Conservation (phyloP, 2,113 vertebrate genomes). For the Leptobrachium leishanense region DNA sequence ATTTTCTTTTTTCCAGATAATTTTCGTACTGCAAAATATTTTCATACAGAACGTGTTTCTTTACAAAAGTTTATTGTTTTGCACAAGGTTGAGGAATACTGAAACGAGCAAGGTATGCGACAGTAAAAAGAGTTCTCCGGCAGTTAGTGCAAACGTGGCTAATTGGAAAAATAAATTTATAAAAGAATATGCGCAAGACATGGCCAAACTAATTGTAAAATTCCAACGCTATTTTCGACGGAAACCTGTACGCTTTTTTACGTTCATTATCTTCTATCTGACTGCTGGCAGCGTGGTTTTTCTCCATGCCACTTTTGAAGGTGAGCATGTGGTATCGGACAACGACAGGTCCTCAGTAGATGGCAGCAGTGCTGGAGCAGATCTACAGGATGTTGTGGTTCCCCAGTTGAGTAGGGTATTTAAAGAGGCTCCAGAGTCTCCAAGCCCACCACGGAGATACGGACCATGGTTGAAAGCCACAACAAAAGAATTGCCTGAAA, state of each 20-base stretch:
- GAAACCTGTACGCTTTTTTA: conserved; percentile 88
- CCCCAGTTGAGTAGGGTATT: conserved; percentile 70
- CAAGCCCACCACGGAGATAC: conserved; percentile 63
- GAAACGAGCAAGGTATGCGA: too few relatives aligned
- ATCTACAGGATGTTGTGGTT: conserved; percentile 68
- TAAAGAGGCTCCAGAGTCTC: conserved; percentile 57
- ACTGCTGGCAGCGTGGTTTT: conserved; percentile 89
- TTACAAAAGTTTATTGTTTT: background rate
- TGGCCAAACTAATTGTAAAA: conserved; percentile 88
- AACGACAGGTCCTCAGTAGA: conserved; percentile 53
- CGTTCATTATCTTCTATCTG: conserved; percentile 89
- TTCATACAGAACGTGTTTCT: background rate
- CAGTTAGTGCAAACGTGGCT: too few relatives aligned
- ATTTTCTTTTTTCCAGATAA: conserved; percentile 8
- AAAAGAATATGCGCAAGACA: conserved; percentile 70
- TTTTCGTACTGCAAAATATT: background rate
- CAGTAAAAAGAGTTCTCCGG: too few relatives aligned
- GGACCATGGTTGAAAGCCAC: conserved; percentile 78
- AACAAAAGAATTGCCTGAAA: conserved; percentile 60
- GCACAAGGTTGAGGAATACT: too few relatives aligned
- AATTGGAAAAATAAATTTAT: background rate
- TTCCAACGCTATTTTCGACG: conserved; percentile 90
- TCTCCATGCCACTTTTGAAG: conserved; percentile 80
- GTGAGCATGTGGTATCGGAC: conserved; percentile 64
- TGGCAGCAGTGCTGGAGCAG: conserved; percentile 51